Percentiles rank a stretch among this genome's conserved stretches.
Conservation (phyloP, 2,888 invertebrate genomes). For the Choristoneura rosaceana region DNA sequence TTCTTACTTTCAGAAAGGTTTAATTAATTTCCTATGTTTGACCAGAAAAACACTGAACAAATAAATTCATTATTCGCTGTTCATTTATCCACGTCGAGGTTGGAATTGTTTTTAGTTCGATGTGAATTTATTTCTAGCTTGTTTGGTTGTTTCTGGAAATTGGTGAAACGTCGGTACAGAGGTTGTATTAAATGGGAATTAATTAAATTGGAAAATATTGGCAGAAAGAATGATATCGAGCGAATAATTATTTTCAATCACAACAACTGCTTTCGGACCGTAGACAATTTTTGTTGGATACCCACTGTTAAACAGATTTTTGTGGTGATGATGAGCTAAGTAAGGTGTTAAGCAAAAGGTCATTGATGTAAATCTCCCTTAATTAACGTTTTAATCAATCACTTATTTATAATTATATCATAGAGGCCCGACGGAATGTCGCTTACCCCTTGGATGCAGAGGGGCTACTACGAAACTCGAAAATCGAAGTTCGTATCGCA, state of each 20-base stretch:
- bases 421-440: too few relatives aligned
- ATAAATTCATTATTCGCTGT: slow-evolving; percentile 16
- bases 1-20: background rate
- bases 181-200: background rate
- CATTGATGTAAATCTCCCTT: too few relatives aligned
- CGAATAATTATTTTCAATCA: background rate
- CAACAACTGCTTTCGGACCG: background rate
- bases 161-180: slow-evolving; percentile 10
- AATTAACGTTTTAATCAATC: too few relatives aligned
- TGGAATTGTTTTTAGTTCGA: slow-evolving; percentile 32
- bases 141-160: slow-evolving; percentile 25
- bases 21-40: slow-evolving; percentile 20
- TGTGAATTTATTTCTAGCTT: slow-evolving; percentile 16
- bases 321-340: background rate
- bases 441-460: too few relatives aligned
- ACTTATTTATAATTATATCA: too few relatives aligned
- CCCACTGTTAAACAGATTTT: too few relatives aligned
- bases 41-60: slow-evolving; percentile 6
- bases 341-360: too few relatives aligned
- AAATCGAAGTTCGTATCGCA: too few relatives aligned
- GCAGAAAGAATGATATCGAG: background rate
- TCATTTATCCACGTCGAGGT: slow-evolving; percentile 21
- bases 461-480: too few relatives aligned
- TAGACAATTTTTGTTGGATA: background rate
- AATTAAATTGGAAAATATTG: background rate